phyloP scores from a whole-genome alignment of 2,113 vertebrate genomes.

The Boulengeromyrus knoepffleri region DNA sequence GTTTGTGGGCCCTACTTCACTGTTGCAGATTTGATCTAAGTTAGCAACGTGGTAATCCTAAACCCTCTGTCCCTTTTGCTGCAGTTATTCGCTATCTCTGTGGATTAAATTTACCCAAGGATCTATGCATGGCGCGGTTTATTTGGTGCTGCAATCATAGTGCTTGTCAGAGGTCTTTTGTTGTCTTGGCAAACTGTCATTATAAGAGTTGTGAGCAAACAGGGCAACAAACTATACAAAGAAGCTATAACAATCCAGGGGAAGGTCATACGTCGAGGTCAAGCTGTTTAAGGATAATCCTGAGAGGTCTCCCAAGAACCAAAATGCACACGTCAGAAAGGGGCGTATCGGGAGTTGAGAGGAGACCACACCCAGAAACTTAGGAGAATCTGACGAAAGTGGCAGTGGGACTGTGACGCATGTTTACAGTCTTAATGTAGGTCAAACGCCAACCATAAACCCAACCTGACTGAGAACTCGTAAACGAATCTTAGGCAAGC shows the following conservation, averaged over 20 bases:
- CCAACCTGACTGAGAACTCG: background rate
- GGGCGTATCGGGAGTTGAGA: background rate
- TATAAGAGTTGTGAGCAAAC: background rate
- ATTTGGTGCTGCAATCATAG: background rate
- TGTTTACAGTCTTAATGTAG: background rate
- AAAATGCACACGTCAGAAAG: background rate
- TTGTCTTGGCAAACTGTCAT: background rate
- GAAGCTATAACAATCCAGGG: background rate
- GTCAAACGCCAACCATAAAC: background rate
- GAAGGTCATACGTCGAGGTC: background rate
- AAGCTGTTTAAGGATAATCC: background rate
- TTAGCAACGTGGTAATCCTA: conserved; percentile 20
- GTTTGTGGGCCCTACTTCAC: background rate
- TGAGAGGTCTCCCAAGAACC: background rate
- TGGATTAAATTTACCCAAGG: background rate
- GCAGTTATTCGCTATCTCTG: conserved; percentile 13
- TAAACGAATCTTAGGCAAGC: background rate
- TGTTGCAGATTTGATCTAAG: background rate
- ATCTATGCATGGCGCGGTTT: background rate
- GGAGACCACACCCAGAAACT: background rate
- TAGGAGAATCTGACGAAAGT: background rate
- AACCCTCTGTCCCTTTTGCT: conserved; percentile 19
- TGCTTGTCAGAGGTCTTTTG: background rate
- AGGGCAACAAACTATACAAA: background rate
- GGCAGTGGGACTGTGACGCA: background rate